phyloP scores from a whole-genome alignment of 2,113 vertebrate genomes.

The Cricetomys ansorgei region DNA sequence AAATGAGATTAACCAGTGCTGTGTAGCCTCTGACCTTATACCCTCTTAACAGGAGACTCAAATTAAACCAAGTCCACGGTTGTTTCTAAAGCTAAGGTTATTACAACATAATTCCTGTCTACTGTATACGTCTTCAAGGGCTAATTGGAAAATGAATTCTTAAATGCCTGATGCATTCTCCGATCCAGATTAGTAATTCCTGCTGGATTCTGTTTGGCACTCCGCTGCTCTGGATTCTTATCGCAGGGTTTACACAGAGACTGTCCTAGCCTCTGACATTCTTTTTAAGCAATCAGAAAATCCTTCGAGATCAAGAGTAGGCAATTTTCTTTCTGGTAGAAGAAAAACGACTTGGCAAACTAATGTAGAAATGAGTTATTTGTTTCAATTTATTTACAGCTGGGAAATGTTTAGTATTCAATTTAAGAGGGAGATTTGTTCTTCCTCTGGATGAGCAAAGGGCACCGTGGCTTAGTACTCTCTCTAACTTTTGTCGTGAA shows the following conservation, averaged over 20 bases:
- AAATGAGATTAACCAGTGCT: constrained; percentile 15
- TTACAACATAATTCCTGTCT: constrained; percentile 50
- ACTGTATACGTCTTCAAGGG: constrained; percentile 28
- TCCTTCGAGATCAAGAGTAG: constrained; percentile 50
- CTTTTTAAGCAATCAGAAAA: constrained; percentile 56
- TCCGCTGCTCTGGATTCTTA: not conserved
- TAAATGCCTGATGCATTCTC: not conserved
- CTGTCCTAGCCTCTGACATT: not conserved
- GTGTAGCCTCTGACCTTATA: constrained; percentile 12
- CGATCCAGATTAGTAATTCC: constrained; percentile 5
- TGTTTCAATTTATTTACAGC: constrained; percentile 55
- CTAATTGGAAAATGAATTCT: constrained; percentile 52
- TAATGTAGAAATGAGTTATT: constrained; percentile 62
- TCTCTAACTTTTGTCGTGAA: not conserved
- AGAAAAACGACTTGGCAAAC: constrained; percentile 69
- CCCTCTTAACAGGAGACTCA: constrained; percentile 23
- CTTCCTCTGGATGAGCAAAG: not conserved
- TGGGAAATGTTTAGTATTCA: not conserved
- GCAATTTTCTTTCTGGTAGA: constrained; percentile 50
- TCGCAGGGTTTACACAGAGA: not conserved
- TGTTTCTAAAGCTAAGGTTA: constrained; percentile 30
- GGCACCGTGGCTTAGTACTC: not conserved
- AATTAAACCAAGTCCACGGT: constrained; percentile 8
- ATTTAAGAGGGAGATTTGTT: constrained; percentile 19
- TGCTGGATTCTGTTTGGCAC: not conserved